Evolutionary conservation across 1,140 invertebrate species (phyloP), one percentile per base, ranked within the genome.

Genomic region (Metopolophium dirhodum): DNA sequence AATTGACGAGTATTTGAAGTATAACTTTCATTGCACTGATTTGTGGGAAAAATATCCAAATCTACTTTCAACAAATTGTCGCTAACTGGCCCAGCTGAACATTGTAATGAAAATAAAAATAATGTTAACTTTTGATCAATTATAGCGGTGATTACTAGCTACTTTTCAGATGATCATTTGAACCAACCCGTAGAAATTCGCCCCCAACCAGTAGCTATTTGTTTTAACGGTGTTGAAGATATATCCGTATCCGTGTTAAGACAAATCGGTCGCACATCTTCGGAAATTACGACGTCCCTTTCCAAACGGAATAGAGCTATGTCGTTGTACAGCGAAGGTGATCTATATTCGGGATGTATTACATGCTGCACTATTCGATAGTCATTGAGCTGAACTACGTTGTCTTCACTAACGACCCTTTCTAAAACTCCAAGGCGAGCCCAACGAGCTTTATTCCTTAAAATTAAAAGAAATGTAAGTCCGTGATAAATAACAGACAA

Each of bases 121-220:
- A 11, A 41, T 30, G 26, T 61, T 30, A 7, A 77, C 51, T n/a
- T 77, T 77, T 35, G 4, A 11, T 9, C 11, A 11, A 68, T 2
- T 68, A 30, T n/a, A 30, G 9, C 11, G 4, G 30, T 14, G 30
- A 7, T n/a, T 68, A n/a, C 51, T 54, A 4, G 4, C 20, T n/a
- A n/a, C 30, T n/a, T 14, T 18, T 7, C 23, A 7, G 14, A 77
- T 77, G 6, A n/a, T n/a, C 1, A 18, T n/a, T 68, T 18, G n/a
- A n/a, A 94, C 94, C 77, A 45, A 95, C 94, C 94, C 26, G 93
- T 94, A 30, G 88, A 93, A 20, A 86, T 94, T 35, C 95, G 95
- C 77, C 96, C 96, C 96, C 96, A 96, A 35, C 96, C 96, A 45
- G 95, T 96, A 7, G 95, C 95, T 88, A 95, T 95, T 77, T 94